These are phyloP conservation scores for Simalia tracyae DNA, from an alignment of 2,797 vertebrate genomes.

Conservation along the genomic window DNA sequence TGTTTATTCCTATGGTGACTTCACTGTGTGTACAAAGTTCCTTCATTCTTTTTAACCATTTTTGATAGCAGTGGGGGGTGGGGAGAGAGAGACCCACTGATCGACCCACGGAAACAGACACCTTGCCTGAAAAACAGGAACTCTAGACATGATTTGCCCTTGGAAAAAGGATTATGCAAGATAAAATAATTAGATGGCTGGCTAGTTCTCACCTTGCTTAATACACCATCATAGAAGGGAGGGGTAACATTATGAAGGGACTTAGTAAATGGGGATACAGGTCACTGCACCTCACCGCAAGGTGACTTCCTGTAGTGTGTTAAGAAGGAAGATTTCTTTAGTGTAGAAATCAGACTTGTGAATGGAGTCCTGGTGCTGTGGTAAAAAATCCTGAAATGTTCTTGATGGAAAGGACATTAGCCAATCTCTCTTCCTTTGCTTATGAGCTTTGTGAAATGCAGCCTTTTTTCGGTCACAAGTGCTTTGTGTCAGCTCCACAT, in stretches of 20 bases:
- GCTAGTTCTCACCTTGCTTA: background rate
- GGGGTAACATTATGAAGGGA: background rate
- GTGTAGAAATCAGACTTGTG: background rate
- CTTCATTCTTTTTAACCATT: background rate
- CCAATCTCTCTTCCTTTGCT: background rate
- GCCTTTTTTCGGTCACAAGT: slow-evolving; percentile 1
- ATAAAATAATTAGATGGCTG: background rate
- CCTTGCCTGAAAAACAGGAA: background rate
- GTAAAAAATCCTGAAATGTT: slow-evolving; percentile 9
- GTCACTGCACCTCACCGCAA: background rate
- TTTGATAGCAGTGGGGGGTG: background rate
- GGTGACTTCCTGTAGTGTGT: background rate
- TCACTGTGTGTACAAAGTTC: background rate
- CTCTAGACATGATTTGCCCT: background rate
- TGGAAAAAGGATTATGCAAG: background rate
- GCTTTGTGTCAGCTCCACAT: background rate
- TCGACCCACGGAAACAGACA: background rate
- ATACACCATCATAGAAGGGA: background rate
- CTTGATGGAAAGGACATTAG: background rate
- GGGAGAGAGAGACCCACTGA: background rate
- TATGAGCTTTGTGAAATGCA: background rate
- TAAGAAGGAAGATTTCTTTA: background rate
- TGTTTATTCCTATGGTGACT: background rate
- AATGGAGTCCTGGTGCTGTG: background rate
- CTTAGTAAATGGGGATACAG: background rate